Evolutionary conservation across 1,140 invertebrate genomes (phyloP), one percentile per base, ranked within the genome.

Genomic region (Drosophila repletoides): DNA sequence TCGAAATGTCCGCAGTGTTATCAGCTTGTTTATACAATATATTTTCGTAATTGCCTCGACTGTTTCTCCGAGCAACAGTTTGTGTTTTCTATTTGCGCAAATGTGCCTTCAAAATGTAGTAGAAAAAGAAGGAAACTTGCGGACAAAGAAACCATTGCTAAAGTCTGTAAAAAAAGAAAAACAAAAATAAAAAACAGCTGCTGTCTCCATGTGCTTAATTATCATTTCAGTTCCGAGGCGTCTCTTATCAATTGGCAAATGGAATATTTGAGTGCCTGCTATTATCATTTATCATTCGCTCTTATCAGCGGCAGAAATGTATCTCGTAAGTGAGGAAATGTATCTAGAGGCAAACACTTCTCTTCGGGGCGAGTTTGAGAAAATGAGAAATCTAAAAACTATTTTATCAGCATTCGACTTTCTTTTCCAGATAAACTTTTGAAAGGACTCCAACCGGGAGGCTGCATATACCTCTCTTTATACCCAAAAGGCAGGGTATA

Each of bases 11-110:
- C 70, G 66, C 59, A 64, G 59, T 31, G 40, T 73, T 73, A 73
- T 73, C 70, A 59, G 66, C 53, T 36, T 65, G 66, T 58, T 70
- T 70, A 73, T 64, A 65, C 24, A 69, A 64, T 51, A 58, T 51
- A 52, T 72, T 64, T 64, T 68, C 56, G 64, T 69, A 72, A 72
- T 72, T 72, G 51, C 70, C 60, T 63, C 49, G 14, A 59, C 64
- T 49, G 24, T 51, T 46, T 15, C 46, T 41, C 19, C 26, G 10
- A 15, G 22, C 55, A 48, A 59, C 31, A 48, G 56, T 48, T 15
- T 12, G 21, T n/a, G 36, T 49, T 49, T 46, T 69, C 21, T 69
- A 64, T 69, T 65, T 69, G 51, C 66, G 36, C 51, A 69, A 56
- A 64, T 64, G 66, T 56, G 48, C 9, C 19, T 31, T 36, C 10